Evolutionary conservation across 2,113 vertebrate genomes (phyloP), one percentile per base, ranked within the genome.

Genomic region (Menura novaehollandiae): DNA sequence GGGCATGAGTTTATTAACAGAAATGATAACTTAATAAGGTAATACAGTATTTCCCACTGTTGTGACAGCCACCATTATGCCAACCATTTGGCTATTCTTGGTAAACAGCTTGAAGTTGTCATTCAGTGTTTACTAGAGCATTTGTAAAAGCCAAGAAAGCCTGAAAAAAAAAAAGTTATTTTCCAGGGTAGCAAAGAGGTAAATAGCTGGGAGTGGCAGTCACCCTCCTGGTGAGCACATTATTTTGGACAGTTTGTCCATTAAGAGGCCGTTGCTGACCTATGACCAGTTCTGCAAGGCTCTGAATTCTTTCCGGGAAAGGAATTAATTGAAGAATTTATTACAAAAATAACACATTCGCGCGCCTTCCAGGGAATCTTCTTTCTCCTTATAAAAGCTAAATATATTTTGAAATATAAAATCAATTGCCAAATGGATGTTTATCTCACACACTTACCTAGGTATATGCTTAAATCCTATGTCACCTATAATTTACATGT

Each of bases 101-200:
- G 62, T 85, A 95, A 96, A 92, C 96, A 96, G 96, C 88, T 96
- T 97, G 91, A 95, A 93, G 77, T 53, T 96, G 95, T 96, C 93
- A 94, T 84, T 95, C 27, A 0, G 28, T 91, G 77, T 73, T 95
- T 87, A 79, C 37, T 92, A 64, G 88, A 89, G 58, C 60, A 32
- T 88, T 93, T 92, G 73, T 82, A 94, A 92, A 92, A 91, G 91
- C 92, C 95, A 93, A 91, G 86, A 91, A 94, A 89, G 28, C 28
- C 56, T 85, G 73, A 71, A 80, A 72, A 84, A 68, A 94, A 84
- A 84, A n/a, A n/a, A 32, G 20, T 43, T 91, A 35, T 87, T 93
- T 93, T 85, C 30, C 49, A 93, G 69, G 16, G 73, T 75, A 82
- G 76, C 37, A 62, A 72, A 79, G 49, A 93, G 76, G 68, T 82